phyloP scores from a whole-genome alignment of 2,888 invertebrate genomes.

The Polydrusus tereticollis region DNA sequence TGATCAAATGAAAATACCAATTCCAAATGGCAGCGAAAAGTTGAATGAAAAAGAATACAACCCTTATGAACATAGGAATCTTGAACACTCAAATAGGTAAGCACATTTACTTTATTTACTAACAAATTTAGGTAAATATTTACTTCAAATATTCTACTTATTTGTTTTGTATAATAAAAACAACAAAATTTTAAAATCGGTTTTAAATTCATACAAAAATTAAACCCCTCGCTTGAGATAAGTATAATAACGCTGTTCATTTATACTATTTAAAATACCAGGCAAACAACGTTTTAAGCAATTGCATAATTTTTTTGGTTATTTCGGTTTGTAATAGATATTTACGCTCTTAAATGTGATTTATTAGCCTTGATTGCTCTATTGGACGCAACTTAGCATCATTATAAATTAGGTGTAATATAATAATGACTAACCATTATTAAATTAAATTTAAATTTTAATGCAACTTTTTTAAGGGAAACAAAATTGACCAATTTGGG shows the following conservation, averaged over 20 bases:
- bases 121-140: not conserved
- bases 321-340: not conserved
- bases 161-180: too few species aligned
- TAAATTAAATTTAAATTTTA: not conserved
- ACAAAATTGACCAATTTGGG: not conserved
- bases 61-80: conserved; percentile 55
- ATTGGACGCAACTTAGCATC: not conserved
- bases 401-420: not conserved
- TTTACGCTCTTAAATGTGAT: conserved; percentile 1
- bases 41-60: conserved; percentile 53
- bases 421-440: not conserved
- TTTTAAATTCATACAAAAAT: too few species aligned
- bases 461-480: not conserved
- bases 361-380: not conserved
- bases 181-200: too few species aligned
- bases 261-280: too few species aligned
- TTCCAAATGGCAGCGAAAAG: conserved; percentile 38
- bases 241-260: too few species aligned
- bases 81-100: conserved; percentile 58
- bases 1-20: conserved; percentile 56
- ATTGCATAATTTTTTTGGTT: not conserved
- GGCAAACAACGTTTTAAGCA: too few species aligned
- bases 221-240: too few species aligned
- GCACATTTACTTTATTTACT: not conserved
- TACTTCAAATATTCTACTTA: not conserved